These are phyloP conservation scores for Chouioia cunea DNA, from an alignment of 2,888 invertebrate species.

Conservation along the genomic window DNA sequence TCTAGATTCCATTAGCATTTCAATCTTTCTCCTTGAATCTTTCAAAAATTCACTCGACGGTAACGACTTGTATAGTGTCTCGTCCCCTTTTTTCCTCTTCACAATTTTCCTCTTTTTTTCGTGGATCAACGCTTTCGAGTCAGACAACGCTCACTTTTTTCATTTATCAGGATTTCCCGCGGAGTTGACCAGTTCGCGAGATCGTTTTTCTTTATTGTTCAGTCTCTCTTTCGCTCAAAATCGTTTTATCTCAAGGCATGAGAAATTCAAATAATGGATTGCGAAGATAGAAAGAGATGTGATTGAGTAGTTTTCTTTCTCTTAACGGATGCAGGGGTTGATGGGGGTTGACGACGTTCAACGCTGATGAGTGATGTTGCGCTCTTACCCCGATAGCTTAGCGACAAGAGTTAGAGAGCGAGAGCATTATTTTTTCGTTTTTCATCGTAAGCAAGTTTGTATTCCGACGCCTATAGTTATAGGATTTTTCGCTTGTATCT, in stretches of 20 bases:
- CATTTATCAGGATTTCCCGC: slow-evolving; percentile 66
- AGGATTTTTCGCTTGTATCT: neutral
- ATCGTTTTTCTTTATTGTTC: neutral
- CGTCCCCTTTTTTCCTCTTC: slow-evolving; percentile 1
- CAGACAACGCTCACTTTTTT: slow-evolving; percentile 53
- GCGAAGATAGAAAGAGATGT: slow-evolving; percentile 18
- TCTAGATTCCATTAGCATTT: slow-evolving; percentile 4
- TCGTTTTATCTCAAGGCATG: slow-evolving; percentile 36
- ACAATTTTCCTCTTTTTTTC: neutral
- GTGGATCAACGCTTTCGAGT: slow-evolving; percentile 16
- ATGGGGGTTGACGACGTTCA: slow-evolving; percentile 18
- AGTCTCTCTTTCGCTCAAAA: slow-evolving; percentile 28
- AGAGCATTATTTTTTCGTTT: neutral
- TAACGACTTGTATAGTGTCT: slow-evolving; percentile 1
- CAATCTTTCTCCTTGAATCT: slow-evolving; percentile 2
- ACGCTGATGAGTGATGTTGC: slow-evolving; percentile 30
- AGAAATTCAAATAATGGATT: slow-evolving; percentile 47
- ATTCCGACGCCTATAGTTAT: neutral
- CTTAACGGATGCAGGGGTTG: neutral
- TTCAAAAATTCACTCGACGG: slow-evolving; percentile 21
- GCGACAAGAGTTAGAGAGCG: neutral
- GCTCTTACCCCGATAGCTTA: neutral
- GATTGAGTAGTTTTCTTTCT: slow-evolving; percentile 39
- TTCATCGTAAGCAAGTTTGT: neutral
- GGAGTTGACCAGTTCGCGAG: slow-evolving; percentile 56